phyloP scores from a whole-genome alignment of 2,888 invertebrate species.

The Meliscaeva auricollis region DNA sequence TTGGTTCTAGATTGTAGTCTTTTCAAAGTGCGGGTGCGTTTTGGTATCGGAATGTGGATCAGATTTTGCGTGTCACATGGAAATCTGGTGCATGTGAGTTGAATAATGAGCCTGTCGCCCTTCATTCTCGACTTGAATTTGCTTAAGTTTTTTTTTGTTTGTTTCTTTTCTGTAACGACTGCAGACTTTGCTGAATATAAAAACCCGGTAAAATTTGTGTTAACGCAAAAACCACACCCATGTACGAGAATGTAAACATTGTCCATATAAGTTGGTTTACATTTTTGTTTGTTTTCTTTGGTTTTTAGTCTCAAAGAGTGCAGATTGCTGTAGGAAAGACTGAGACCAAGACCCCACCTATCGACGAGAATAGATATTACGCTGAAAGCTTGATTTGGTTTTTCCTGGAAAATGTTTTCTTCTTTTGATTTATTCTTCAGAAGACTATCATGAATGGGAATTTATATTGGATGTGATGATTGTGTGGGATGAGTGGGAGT shows the following conservation, averaged over 20 bases:
- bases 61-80: constrained; percentile 30
- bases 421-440: constrained; percentile 17
- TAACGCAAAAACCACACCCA: constrained; percentile 57
- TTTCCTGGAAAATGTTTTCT: constrained; percentile 27
- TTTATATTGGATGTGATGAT: neutral
- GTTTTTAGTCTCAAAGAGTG: constrained; percentile 3
- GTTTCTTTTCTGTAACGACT: constrained; percentile 4
- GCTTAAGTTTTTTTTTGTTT: constrained; percentile 8
- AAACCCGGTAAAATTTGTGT: constrained; percentile 46
- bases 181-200: neutral
- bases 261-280: constrained; percentile 24
- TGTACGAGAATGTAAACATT: constrained; percentile 43
- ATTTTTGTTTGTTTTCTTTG: neutral
- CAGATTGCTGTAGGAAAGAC: constrained; percentile 17
- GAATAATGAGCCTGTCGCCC: constrained; percentile 55
- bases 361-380: too few species aligned
- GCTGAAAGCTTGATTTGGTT: constrained; percentile 10
- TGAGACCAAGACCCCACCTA: constrained; percentile 20
- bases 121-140: constrained; percentile 38
- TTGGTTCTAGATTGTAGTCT: neutral
- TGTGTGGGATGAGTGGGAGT: constrained; percentile 8
- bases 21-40: constrained; percentile 56
- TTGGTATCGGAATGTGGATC: constrained; percentile 45
- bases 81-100: constrained; percentile 55
- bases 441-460: too few species aligned